These are phyloP conservation scores for Sebastiscus albofasciatus DNA, from an alignment of 2,797 vertebrate genomes.

Conservation along the genomic window DNA sequence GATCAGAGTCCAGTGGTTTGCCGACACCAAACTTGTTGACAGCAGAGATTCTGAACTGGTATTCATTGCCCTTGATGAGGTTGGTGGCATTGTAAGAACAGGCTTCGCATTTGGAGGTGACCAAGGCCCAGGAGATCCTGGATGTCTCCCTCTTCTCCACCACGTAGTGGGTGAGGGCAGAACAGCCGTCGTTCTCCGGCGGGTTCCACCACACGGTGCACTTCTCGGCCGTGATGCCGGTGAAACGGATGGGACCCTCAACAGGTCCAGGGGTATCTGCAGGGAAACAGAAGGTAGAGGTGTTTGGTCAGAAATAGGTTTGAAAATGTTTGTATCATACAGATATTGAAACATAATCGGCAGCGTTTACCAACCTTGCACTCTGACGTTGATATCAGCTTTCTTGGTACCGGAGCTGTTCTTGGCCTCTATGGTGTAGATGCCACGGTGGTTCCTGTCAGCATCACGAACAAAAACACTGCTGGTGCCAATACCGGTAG, in stretches of 20 bases:
- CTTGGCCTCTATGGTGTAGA: constrained; percentile 95
- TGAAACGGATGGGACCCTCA: constrained; percentile 95
- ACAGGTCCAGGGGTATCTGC: constrained; percentile 94
- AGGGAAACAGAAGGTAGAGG: constrained; percentile 18
- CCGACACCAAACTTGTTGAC: constrained; percentile 97
- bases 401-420: constrained; percentile 91
- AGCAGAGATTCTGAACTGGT: constrained; percentile 97
- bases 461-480: constrained; percentile 93
- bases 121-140: constrained; percentile 94
- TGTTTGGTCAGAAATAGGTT: neutral
- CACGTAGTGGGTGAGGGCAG: constrained; percentile 90
- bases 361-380: constrained; percentile 88
- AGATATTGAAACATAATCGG: neutral
- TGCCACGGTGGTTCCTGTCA: constrained; percentile 91
- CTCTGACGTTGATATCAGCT: constrained; percentile 93
- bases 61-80: constrained; percentile 97
- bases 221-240: constrained; percentile 94
- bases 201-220: constrained; percentile 97
- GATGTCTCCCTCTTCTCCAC: constrained; percentile 99
- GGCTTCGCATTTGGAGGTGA: constrained; percentile 94
- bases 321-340: neutral
- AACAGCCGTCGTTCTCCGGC: constrained; percentile 96
- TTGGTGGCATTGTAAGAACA: constrained; percentile 92
- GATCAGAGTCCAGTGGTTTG: constrained; percentile 93
- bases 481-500: constrained; percentile 89